Percentiles rank a stretch among this genome's conserved stretches.
Evolutionary conservation across 2,797 vertebrate species (phyloP).

Genomic region (Pangasius djambal): DNA sequence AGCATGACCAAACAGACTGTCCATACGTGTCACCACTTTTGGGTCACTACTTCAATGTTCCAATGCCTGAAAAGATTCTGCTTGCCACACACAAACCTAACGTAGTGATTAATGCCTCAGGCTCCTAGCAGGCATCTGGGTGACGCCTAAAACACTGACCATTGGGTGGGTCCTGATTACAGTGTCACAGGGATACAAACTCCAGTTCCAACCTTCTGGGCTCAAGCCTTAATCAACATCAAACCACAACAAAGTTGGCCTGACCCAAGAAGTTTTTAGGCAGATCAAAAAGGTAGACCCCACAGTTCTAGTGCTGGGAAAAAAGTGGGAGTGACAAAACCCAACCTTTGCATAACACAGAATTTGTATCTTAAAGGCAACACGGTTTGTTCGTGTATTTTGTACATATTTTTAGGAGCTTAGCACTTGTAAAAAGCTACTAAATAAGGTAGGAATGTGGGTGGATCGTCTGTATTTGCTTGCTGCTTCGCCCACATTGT

Average conservation of each 20-base stretch:
- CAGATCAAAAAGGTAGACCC: background rate
- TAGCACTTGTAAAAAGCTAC: background rate
- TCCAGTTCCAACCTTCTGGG: background rate
- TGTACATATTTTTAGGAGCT: background rate
- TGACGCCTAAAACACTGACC: background rate
- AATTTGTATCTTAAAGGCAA: background rate
- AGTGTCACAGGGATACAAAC: background rate
- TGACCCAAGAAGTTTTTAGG: background rate
- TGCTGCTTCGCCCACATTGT: background rate
- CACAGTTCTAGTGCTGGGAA: background rate
- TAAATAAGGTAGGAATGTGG: background rate
- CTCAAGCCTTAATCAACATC: background rate
- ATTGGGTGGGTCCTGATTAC: background rate
- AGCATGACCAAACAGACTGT: background rate
- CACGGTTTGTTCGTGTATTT: background rate
- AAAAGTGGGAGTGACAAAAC: background rate
- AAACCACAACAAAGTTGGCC: background rate
- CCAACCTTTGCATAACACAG: background rate
- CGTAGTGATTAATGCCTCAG: background rate
- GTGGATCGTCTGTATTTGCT: background rate
- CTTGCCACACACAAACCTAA: background rate
- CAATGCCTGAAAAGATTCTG: background rate
- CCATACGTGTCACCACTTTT: no score
- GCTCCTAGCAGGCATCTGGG: background rate
- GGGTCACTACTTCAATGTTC: background rate